Conservation (phyloP, 2,888 invertebrate genomes). For the Eupithecia abbreviata region DNA sequence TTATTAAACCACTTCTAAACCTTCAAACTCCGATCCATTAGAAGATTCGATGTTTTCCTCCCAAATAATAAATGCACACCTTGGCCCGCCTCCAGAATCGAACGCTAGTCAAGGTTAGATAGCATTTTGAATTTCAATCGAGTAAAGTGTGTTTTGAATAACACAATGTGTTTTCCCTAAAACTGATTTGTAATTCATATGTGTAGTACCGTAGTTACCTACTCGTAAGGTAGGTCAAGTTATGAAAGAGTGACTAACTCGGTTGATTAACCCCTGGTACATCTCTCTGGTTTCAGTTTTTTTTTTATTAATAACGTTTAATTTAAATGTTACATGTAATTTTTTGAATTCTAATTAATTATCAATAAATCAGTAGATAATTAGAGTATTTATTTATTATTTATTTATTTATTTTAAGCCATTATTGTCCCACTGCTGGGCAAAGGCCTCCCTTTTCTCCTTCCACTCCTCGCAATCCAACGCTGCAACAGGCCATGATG, state of each 20-base stretch:
- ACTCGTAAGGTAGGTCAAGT: not conserved
- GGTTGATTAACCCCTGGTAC: not conserved
- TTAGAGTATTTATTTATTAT: no score
- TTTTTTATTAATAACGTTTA: no score
- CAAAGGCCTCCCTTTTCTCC: no score
- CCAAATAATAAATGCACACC: slow-evolving; percentile 12
- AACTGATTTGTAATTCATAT: slow-evolving; percentile 4
- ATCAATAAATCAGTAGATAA: no score
- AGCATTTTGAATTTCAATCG: slow-evolving; percentile 19
- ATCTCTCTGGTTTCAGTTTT: no score
- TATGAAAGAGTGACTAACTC: not conserved
- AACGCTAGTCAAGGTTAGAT: slow-evolving; percentile 18
- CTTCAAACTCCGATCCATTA: not conserved
- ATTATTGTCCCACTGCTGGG: no score
- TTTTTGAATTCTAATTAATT: no score
- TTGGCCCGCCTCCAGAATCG: slow-evolving; percentile 24
- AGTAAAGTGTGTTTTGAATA: slow-evolving; percentile 12
- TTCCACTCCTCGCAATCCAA: no score
- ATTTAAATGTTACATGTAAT: no score
- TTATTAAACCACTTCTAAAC: not conserved
- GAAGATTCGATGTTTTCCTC: slow-evolving; percentile 4
- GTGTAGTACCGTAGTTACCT: not conserved
- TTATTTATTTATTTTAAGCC: no score
- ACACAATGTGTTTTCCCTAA: slow-evolving; percentile 5
- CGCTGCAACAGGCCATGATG: no score